Evolutionary conservation across 2,888 invertebrate species (phyloP), one percentile per base, ranked within the genome.

Genomic region (Drosophila quasianomalipes): DNA sequence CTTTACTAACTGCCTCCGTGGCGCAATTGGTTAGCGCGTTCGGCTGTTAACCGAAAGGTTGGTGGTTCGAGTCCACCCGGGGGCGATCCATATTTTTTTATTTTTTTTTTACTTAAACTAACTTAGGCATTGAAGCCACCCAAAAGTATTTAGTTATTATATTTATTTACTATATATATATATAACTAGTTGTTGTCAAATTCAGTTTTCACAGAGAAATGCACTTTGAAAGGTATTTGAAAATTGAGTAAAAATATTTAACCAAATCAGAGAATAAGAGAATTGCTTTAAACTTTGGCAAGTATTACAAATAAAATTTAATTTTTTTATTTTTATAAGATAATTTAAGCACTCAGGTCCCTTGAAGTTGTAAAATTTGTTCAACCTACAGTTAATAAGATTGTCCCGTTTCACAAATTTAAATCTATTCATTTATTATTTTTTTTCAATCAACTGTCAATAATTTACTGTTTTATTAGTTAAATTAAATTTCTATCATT

Each of bases 31-130:
- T 95, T 97, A 97, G 97, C 97, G 97, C 97, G 97, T 97, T 97
- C 97, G 97, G 97, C 97, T 97, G 97, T 97, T 97, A 97, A 97
- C 97, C 97, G 97, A 97, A 97, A 97, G 97, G 97, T 97, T 97
- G 97, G 97, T 97, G 97, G 97, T 97, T 97, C 97, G 96, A 97
- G 97, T 96, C 97, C 97, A 97, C 97, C 97, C 97, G 97, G 97
- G 97, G 97, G 97, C 97, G 97, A 33, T 1, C 16, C 9, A 4
- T 4, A 22, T 14, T 1, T 53, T 33, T 22, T 30, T 52, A 4
- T 16, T 26, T 51, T 51, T 51, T 30, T 52, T 30, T 52, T 4
- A 16, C 0, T 4, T 0, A 47, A 16, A 47, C 1, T 47, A 16
- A 22, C 4, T 41, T n/a, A n/a, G 19, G 4, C n/a, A 41, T 41